Conservation (phyloP, 2,888 invertebrate species). For the Mechanitis mazaeus region DNA sequence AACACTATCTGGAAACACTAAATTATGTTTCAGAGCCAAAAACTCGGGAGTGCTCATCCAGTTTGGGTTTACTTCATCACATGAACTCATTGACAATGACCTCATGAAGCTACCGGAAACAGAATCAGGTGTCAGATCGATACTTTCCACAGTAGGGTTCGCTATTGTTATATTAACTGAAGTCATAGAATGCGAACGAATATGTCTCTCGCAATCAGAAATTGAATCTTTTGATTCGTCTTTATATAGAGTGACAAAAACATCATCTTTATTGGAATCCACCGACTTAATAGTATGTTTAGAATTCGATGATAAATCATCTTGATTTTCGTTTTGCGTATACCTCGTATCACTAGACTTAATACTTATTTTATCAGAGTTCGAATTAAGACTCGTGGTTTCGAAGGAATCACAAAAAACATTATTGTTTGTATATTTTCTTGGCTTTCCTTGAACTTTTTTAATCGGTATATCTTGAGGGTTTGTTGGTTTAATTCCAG, state of each 20-base stretch:
- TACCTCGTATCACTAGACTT: constrained; percentile 64
- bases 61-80: constrained; percentile 84
- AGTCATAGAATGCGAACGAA: constrained; percentile 78
- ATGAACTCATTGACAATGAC: constrained; percentile 80
- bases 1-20: constrained; percentile 87
- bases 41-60: constrained; percentile 90
- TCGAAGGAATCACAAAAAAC: constrained; percentile 75
- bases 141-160: constrained; percentile 84
- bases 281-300: constrained; percentile 61
- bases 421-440: constrained; percentile 56
- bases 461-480: constrained; percentile 43
- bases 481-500: constrained; percentile 47
- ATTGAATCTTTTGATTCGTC: constrained; percentile 61
- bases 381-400: constrained; percentile 70
- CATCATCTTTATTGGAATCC: constrained; percentile 59
- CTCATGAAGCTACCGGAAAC: constrained; percentile 77
- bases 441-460: constrained; percentile 43
- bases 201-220: constrained; percentile 62
- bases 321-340: constrained; percentile 63
- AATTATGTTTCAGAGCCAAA: constrained; percentile 86
- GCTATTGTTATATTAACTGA: constrained; percentile 82
- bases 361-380: constrained; percentile 72
- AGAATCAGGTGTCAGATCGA: constrained; percentile 80
- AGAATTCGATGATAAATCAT: constrained; percentile 60
- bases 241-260: constrained; percentile 56